phyloP scores from a whole-genome alignment of 2,797 vertebrate genomes.

The Clamator glandarius region DNA sequence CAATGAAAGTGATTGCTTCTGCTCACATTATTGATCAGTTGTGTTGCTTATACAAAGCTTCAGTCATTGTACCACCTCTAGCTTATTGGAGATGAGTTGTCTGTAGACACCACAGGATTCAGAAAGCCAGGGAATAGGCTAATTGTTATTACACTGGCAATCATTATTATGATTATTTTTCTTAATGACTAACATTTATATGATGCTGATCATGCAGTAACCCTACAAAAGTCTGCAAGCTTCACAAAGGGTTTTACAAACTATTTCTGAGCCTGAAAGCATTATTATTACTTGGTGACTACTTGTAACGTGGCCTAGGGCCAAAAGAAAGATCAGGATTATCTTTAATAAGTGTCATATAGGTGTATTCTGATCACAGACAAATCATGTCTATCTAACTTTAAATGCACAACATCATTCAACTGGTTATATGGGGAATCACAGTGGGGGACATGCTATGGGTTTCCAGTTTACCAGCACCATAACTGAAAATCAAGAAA shows the following conservation, averaged over 20 bases:
- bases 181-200: constrained; percentile 34
- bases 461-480: neutral
- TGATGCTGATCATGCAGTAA: neutral
- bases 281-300: neutral
- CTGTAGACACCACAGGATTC: neutral
- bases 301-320: neutral
- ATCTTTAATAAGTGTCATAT: neutral
- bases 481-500: accelerated
- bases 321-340: neutral
- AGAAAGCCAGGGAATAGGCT: neutral
- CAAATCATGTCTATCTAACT: neutral
- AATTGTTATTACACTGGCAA: neutral
- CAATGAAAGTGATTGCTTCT: constrained; percentile 22
- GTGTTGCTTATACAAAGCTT: neutral
- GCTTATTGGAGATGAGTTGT: neutral
- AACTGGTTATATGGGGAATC: accelerated
- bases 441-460: accelerated
- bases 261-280: neutral
- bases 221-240: neutral
- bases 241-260: neutral
- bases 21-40: constrained; percentile 24
- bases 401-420: neutral
- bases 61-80: neutral
- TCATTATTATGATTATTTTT: neutral
- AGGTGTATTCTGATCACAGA: neutral